These are phyloP conservation scores for Ptychochromis oligacanthus DNA, from an alignment of 2,113 vertebrate species.

Conservation along the genomic window DNA sequence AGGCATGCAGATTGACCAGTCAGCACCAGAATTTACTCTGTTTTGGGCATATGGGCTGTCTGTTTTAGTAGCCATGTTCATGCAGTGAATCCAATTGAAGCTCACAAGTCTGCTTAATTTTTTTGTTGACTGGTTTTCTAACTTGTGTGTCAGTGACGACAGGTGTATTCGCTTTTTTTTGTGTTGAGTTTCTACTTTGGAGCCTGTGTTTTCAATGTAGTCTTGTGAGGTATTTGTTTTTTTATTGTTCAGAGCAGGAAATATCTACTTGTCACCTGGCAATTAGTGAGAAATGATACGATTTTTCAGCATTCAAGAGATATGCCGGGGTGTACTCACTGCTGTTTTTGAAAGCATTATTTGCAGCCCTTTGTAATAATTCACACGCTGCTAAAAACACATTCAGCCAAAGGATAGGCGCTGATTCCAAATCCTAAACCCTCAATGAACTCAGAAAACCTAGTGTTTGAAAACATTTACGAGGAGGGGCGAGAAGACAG, in stretches of 20 bases:
- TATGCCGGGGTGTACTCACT: background rate
- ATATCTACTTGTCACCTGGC: background rate
- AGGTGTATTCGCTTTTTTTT: too few species aligned
- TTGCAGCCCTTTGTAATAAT: background rate
- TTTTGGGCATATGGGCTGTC: too few species aligned
- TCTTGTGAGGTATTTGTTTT: too few species aligned
- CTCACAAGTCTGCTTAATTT: too few species aligned
- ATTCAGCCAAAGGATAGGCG: background rate
- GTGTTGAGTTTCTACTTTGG: too few species aligned
- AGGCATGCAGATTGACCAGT: too few species aligned
- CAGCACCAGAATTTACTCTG: too few species aligned
- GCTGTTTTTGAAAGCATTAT: background rate
- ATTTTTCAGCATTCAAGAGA: background rate
- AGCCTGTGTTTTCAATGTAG: too few species aligned
- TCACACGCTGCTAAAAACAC: background rate
- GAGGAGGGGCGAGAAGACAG: background rate
- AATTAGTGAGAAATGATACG: background rate
- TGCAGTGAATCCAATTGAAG: too few species aligned
- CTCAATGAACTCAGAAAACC: conserved; percentile 2
- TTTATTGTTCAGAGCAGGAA: background rate
- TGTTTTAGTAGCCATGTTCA: too few species aligned
- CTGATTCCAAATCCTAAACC: background rate
- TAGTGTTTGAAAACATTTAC: background rate
- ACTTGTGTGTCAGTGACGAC: too few species aligned
- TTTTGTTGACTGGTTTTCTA: too few species aligned